Conservation (phyloP, 2,888 invertebrate genomes). For the Phania funesta region DNA sequence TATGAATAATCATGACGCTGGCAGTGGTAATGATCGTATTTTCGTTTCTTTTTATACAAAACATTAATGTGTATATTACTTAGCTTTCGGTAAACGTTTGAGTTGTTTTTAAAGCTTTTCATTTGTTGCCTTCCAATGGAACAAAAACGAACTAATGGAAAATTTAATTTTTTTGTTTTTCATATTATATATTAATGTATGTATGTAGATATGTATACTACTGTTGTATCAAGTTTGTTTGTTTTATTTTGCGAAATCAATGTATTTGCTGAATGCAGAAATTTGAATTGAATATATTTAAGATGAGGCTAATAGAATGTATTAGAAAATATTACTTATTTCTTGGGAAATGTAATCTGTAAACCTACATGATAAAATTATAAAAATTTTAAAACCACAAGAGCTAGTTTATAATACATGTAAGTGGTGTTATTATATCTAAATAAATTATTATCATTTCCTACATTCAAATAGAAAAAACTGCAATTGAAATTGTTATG, state of each 20-base stretch:
- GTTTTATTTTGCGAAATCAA: constrained; percentile 8
- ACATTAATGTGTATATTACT: not conserved
- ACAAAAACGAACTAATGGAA: constrained; percentile 37
- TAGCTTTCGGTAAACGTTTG: constrained; percentile 7
- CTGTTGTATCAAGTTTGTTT: constrained; percentile 2
- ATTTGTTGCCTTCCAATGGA: not conserved
- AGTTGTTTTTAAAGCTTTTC: constrained; percentile 23
- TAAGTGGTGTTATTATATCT: constrained; percentile 2
- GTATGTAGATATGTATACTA: too few relatives aligned
- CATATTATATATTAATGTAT: constrained; percentile 1
- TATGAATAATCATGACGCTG: constrained; percentile 2
- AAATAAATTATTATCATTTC: constrained; percentile 25
- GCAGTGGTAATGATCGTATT: constrained; percentile 3
- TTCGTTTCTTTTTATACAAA: not conserved
- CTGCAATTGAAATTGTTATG: not conserved
- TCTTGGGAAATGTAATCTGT: not conserved
- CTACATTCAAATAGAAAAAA: constrained; percentile 8
- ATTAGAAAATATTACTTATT: not conserved
- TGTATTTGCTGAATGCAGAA: constrained; percentile 33
- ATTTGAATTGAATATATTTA: constrained; percentile 50
- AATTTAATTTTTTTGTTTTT: constrained; percentile 11
- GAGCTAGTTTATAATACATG: constrained; percentile 31
- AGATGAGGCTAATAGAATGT: constrained; percentile 32
- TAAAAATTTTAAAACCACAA: constrained; percentile 56
- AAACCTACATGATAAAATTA: constrained; percentile 32